A percentile compares a stretch with the other conserved stretches of the same genome.
Evolutionary conservation across 2,888 invertebrate species (phyloP).

Genomic region (Apamea epomidion): DNA sequence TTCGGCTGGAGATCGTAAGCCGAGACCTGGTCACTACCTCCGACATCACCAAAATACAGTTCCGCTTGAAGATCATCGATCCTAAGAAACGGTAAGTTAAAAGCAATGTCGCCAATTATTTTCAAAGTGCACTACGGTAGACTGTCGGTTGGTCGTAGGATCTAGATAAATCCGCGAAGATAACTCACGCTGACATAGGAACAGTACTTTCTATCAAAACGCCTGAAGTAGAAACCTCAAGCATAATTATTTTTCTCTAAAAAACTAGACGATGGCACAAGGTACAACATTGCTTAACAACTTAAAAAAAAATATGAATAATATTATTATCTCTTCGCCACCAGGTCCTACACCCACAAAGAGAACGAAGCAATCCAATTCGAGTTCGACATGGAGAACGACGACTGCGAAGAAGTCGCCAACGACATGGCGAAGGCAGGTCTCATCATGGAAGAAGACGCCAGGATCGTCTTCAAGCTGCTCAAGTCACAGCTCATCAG

Average conservation of each 20-base stretch:
- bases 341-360: constrained; percentile 97
- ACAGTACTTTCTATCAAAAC: no score
- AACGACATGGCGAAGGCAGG: constrained; percentile 98
- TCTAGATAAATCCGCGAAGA: no score
- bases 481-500: constrained; percentile 96
- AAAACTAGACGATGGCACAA: no score
- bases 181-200: no score
- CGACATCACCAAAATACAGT: constrained; percentile 94
- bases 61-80: constrained; percentile 98
- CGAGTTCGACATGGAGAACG: constrained; percentile 97
- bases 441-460: constrained; percentile 98
- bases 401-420: constrained; percentile 98
- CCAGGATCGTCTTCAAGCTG: constrained; percentile 96
- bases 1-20: constrained; percentile 91
- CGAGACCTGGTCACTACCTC: constrained; percentile 92
- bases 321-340: no score
- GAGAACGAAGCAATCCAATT: constrained; percentile 99
- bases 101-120: no score
- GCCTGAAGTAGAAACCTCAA: no score
- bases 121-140: no score
- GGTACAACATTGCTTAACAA: no score
- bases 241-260: no score
- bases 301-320: no score
- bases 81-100: constrained; percentile 95
- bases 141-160: no score